A percentile compares a stretch with the other conserved stretches of the same genome.
Evolutionary conservation across 2,888 invertebrate species (phyloP).

Genomic region (Achlya flavicornis): DNA sequence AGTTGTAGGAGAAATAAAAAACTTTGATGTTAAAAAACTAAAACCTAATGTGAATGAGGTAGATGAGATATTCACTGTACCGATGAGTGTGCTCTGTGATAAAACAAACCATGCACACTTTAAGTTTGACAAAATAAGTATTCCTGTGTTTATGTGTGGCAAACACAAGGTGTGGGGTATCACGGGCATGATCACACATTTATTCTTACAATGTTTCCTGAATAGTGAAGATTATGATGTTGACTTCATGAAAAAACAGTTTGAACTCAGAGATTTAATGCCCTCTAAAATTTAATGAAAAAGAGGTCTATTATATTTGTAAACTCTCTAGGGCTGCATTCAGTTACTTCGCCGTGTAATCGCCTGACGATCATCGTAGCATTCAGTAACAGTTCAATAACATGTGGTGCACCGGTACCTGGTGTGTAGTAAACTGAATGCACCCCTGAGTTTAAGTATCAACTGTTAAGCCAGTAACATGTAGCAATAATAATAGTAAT

Average conservation of each 20-base stretch:
- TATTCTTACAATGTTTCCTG: constrained; percentile 76
- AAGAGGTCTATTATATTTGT: background rate
- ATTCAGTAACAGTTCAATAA: too few relatives aligned
- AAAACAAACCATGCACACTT: constrained; percentile 84
- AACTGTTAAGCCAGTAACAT: too few relatives aligned
- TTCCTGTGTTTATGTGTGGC: constrained; percentile 84
- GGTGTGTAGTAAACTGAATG: too few relatives aligned
- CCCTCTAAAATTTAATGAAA: constrained; percentile 48
- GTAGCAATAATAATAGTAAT: too few relatives aligned
- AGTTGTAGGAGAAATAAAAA: constrained; percentile 84
- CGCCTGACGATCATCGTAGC: too few relatives aligned
- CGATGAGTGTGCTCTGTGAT: constrained; percentile 86
- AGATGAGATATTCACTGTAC: constrained; percentile 89
- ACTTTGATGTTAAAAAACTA: constrained; percentile 80
- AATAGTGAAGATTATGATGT: constrained; percentile 55
- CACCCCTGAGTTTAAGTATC: too few relatives aligned
- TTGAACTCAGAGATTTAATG: constrained; percentile 56
- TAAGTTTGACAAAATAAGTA: constrained; percentile 76
- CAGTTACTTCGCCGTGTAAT: too few relatives aligned
- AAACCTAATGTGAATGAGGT: constrained; percentile 89
- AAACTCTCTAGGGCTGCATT: too few relatives aligned
- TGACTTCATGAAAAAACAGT: constrained; percentile 59
- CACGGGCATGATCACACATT: constrained; percentile 90
- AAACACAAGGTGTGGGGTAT: constrained; percentile 89
- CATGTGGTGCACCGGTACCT: too few relatives aligned